Conservation (phyloP, 2,888 invertebrate genomes). For the Phytoseiulus persimilis region DNA sequence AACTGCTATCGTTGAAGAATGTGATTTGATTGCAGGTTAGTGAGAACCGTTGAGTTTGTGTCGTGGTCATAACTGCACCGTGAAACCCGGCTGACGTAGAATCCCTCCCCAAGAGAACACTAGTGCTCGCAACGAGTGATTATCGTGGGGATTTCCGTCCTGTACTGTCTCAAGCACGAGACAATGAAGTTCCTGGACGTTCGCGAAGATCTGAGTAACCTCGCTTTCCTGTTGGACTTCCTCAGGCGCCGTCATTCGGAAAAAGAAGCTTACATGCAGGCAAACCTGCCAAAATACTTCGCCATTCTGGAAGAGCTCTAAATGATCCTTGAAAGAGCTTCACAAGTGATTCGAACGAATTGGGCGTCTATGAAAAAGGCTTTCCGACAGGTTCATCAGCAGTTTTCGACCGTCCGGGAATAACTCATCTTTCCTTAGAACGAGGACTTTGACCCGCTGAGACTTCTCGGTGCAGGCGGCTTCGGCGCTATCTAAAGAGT, state of each 20-base stretch:
- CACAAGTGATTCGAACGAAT: slow-evolving; percentile 13
- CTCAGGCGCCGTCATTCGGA: neutral
- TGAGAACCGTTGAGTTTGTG: slow-evolving; percentile 9
- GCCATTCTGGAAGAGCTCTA: slow-evolving; percentile 21
- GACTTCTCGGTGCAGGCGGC: slow-evolving; percentile 7
- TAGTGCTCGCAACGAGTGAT: slow-evolving; percentile 8
- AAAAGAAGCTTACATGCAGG: neutral
- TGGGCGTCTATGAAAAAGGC: neutral
- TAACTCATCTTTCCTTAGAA: neutral
- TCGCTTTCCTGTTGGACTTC: slow-evolving; percentile 1
- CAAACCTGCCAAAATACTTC: neutral
- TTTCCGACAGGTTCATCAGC: neutral
- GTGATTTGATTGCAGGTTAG: neutral
- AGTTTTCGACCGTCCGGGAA: neutral
- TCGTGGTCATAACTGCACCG: neutral
- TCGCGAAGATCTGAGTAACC: slow-evolving; percentile 18
- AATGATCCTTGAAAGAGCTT: neutral
- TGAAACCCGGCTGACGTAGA: neutral
- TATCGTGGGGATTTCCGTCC: slow-evolving; percentile 17
- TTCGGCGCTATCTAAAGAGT: slow-evolving; percentile 17
- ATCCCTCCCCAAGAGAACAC: slow-evolving; percentile 9
- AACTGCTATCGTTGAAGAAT: no score
- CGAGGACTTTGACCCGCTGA: neutral
- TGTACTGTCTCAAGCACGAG: neutral
- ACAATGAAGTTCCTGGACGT: slow-evolving; percentile 16